phyloP scores from a whole-genome alignment of 2,797 vertebrate species.

The Xiphorhynchus erythropygius region DNA sequence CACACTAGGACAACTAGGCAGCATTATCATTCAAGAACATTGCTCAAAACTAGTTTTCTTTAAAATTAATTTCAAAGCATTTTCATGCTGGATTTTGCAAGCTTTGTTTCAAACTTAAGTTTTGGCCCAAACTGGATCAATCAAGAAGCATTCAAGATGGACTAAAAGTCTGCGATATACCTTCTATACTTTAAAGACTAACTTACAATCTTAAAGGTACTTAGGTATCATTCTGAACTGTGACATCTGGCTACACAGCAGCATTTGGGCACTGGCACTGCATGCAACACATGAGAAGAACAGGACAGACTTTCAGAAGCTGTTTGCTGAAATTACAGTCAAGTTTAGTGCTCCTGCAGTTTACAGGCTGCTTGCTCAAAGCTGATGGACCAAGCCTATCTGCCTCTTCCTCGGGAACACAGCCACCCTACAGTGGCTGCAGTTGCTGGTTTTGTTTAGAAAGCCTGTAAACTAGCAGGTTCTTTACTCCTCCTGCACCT shows the following conservation, averaged over 20 bases:
- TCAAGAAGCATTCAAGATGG: neutral
- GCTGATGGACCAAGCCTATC: neutral
- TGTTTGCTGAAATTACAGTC: neutral
- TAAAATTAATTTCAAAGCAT: neutral
- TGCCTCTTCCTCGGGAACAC: neutral
- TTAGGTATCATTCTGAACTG: neutral
- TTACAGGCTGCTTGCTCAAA: neutral
- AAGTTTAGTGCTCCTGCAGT: neutral
- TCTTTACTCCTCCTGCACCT: neutral
- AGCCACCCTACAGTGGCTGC: neutral
- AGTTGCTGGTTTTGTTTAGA: neutral
- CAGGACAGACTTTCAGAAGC: neutral
- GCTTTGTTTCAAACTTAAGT: neutral
- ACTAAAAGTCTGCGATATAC: neutral
- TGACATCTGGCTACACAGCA: rapidly evolving
- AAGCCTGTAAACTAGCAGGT: neutral
- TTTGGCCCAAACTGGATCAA: neutral
- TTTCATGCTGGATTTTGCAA: neutral
- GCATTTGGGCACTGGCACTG: neutral
- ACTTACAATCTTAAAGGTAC: neutral
- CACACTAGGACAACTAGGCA: neutral
- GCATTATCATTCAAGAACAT: neutral
- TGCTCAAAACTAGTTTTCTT: neutral
- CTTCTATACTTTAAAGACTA: neutral
- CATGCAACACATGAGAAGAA: neutral